Percentiles rank a stretch among this genome's conserved stretches.
phyloP scores from a whole-genome alignment of 2,888 invertebrate species.

The Anarsia innoxiella region DNA sequence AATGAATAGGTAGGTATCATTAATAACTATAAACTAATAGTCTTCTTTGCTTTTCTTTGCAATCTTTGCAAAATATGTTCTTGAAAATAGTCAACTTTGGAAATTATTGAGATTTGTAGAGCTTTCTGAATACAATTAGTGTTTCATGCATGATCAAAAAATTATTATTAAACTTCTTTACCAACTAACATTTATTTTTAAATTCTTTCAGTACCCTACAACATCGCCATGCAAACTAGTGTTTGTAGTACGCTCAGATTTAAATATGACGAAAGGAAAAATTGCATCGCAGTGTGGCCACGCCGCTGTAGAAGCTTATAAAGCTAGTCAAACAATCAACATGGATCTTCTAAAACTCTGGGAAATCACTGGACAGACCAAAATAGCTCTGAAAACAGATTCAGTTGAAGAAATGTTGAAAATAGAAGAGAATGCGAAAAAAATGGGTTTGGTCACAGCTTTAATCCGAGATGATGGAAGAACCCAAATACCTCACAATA shows the following conservation, averaged over 20 bases:
- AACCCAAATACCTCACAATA: constrained; percentile 92
- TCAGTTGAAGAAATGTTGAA: constrained; percentile 82
- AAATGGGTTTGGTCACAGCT: constrained; percentile 81
- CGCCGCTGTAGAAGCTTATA: constrained; percentile 92
- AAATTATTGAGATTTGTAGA: too few relatives aligned
- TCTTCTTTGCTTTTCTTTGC: too few relatives aligned
- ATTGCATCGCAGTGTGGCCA: constrained; percentile 96
- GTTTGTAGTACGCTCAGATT: constrained; percentile 89
- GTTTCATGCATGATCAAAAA: too few relatives aligned
- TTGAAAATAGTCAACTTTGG: too few relatives aligned
- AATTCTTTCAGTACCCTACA: constrained; percentile 47
- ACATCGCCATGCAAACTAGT: constrained; percentile 85
- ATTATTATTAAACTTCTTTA: too few relatives aligned
- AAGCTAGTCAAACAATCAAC: constrained; percentile 77
- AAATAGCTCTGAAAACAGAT: constrained; percentile 89
- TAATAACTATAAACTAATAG: too few relatives aligned
- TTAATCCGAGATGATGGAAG: constrained; percentile 92
- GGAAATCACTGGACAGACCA: constrained; percentile 86
- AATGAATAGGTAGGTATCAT: too few relatives aligned
- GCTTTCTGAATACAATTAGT: too few relatives aligned
- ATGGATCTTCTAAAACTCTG: constrained; percentile 74
- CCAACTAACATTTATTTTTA: background rate
- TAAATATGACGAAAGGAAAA: constrained; percentile 97
- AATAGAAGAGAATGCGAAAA: constrained; percentile 80
- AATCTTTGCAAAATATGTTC: too few relatives aligned